Base-by-base conservation (phyloP, 2,888 invertebrate species). In the Napeogenes sylphis region DNA sequence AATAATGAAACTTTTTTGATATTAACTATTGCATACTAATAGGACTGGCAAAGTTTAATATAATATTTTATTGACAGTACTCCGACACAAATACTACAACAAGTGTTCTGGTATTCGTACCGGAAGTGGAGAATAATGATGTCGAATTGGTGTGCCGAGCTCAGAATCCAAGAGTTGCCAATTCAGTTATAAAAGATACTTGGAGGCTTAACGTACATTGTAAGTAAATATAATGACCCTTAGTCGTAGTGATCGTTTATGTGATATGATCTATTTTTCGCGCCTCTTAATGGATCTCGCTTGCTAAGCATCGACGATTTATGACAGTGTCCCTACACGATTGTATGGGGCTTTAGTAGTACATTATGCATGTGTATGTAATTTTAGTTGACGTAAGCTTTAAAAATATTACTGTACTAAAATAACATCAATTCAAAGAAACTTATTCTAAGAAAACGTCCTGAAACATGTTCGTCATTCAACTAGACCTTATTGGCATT, bases 151-250 rank as follows among this genome's bases (percentile, higher is more conserved):
- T 94, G 58, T 97, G 97, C 83, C 92, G 94, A 62, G 96, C 94
- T 10, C 95, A 95, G 73, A 96, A 96, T 78, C 91, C 93, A 61
- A 92, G 93, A 74, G 94, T 97, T 74, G 92, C 93, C 3, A 94
- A 94, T 77, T 94, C 95, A 53, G 93, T 93, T 47, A 92, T 95
- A 71, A 95, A 96, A 84, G 95, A 96, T 76, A 93, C 93, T 65
- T 96, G 95, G 95, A 94, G 93, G 80, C 92, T 97, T 75, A 85
- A 87, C 63, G 95, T 97, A 74, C 93, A 95, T 81, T 96, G 97
- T 97, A 90, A 95, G 96, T 94, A 56, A 6, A 47, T n/a, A n/a
- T 6, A 35, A 5, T 35, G 6, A 2, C 4, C 35, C 35, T 6
- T 5, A 6, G 6, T 35, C 6, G 35, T 35, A 35, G 47, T 6